phyloP scores from a whole-genome alignment of 2,113 vertebrate genomes.

The Xiphias gladius region DNA sequence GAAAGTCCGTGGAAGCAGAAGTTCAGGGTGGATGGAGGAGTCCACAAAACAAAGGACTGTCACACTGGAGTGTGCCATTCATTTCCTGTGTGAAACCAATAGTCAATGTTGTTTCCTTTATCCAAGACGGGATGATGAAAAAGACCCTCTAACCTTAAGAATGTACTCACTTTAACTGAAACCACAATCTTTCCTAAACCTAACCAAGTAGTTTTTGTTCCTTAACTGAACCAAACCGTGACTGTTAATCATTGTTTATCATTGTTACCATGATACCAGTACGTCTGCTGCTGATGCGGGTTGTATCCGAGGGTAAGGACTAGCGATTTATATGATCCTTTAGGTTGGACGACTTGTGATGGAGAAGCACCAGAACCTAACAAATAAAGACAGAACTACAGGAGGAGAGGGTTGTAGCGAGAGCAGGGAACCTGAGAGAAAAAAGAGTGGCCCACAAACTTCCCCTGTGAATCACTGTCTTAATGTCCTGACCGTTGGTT shows the following conservation, averaged over 20 bases:
- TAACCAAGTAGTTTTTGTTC: too few species aligned
- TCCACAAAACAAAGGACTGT: too few species aligned
- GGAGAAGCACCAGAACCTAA: slow-evolving; percentile 14
- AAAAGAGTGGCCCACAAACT: slow-evolving; percentile 41
- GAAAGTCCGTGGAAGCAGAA: too few species aligned
- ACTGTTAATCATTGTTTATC: too few species aligned
- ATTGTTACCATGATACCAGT: background rate
- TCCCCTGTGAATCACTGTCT: slow-evolving; percentile 41
- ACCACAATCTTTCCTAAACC: background rate
- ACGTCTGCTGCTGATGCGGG: background rate
- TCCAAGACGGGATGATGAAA: too few species aligned
- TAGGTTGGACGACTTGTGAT: background rate
- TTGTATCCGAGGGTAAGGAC: background rate
- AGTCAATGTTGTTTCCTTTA: background rate
- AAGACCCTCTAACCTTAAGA: background rate
- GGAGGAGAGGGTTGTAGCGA: background rate
- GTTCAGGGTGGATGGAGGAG: too few species aligned
- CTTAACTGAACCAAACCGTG: too few species aligned
- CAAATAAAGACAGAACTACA: background rate
- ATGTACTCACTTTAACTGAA: background rate
- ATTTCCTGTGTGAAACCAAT: background rate
- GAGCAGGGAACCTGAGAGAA: background rate
- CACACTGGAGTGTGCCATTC: too few species aligned
- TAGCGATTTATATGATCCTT: background rate
- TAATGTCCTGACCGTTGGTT: slow-evolving; percentile 59